A percentile compares a stretch with the other conserved stretches of the same genome.
Evolutionary conservation across 2,113 vertebrate genomes (phyloP).

Genomic region (Mesocricetus auratus): DNA sequence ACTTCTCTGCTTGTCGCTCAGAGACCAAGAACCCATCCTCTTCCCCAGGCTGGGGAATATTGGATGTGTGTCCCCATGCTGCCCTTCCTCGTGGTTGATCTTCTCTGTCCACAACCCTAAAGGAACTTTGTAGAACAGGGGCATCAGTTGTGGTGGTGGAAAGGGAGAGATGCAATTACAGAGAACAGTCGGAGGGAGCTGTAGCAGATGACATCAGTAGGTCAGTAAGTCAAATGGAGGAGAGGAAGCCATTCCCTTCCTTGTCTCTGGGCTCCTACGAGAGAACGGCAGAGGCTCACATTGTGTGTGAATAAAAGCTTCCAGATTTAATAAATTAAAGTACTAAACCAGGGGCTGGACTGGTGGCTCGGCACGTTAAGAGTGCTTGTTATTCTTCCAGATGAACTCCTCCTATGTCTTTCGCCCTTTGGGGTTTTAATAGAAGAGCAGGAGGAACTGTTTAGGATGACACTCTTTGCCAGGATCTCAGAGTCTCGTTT

Average conservation of each 20-base stretch:
- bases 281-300: conserved; percentile 21
- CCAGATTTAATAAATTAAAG: background rate
- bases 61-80: background rate
- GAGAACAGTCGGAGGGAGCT: background rate
- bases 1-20: background rate
- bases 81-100: background rate
- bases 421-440: too few species aligned
- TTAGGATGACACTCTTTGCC: background rate
- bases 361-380: too few species aligned
- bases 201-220: conserved; percentile 6
- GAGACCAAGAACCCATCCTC: background rate
- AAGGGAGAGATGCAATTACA: background rate
- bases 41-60: background rate
- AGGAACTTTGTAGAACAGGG: background rate
- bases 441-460: background rate
- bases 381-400: too few species aligned
- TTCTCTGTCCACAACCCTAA: background rate
- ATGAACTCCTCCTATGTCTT: background rate
- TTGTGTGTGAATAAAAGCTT: background rate
- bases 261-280: background rate
- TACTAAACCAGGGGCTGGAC: background rate
- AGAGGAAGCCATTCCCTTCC: conserved; percentile 27
- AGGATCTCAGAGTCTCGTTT: background rate
- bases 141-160: background rate
- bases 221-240: background rate